Conservation (phyloP, 2,797 vertebrate species). For the Clarias pachynema region DNA sequence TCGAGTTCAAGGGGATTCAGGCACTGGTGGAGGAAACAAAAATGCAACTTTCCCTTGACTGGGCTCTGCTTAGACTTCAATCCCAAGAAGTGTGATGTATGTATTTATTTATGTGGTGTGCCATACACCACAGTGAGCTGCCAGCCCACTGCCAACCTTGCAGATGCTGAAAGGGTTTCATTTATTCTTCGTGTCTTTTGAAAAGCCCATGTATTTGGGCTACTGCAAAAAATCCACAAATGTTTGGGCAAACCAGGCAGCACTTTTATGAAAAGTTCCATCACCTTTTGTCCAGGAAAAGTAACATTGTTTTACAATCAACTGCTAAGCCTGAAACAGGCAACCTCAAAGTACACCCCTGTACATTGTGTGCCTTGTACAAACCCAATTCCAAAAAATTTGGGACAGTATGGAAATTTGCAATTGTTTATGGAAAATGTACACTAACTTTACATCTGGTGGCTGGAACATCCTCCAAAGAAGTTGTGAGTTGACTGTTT, state of each 20-base stretch:
- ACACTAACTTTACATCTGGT: too few relatives aligned
- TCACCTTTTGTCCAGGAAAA: neutral
- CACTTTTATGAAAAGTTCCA: neutral
- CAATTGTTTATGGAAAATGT: too few relatives aligned
- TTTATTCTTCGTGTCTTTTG: neutral
- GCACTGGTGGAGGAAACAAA: neutral
- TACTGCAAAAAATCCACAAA: neutral
- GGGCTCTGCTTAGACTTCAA: neutral
- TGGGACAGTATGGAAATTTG: too few relatives aligned
- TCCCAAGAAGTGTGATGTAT: neutral
- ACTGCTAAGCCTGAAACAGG: neutral
- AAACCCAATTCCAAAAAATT: too few relatives aligned
- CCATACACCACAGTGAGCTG: neutral
- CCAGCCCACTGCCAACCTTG: neutral
- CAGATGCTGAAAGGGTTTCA: neutral
- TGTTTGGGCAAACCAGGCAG: neutral
- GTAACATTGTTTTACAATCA: neutral
- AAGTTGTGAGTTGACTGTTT: too few relatives aligned
- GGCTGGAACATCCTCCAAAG: too few relatives aligned
- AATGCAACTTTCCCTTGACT: neutral
- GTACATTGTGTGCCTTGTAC: neutral
- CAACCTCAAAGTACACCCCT: neutral
- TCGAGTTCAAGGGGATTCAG: neutral
- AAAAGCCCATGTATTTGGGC: neutral
- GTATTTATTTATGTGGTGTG: neutral